phyloP scores from a whole-genome alignment of 2,888 invertebrate genomes.

The Drosophila melanocephala region DNA sequence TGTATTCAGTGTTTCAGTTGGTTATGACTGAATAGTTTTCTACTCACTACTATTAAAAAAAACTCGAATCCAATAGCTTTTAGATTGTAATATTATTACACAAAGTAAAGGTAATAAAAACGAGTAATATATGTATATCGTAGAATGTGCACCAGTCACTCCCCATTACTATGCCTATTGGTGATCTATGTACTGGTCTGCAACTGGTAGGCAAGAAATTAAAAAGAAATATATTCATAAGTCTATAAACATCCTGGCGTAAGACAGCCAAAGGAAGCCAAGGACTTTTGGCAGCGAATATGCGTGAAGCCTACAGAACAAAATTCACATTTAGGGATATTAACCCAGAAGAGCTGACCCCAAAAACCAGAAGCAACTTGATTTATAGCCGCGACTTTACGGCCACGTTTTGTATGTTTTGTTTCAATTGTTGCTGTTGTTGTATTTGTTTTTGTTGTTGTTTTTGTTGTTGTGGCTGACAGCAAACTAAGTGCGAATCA shows the following conservation, averaged over 20 bases:
- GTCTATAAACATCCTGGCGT: slow-evolving; percentile 5
- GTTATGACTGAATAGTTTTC: not conserved
- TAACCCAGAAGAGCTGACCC: slow-evolving; percentile 46
- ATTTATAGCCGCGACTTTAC: slow-evolving; percentile 75
- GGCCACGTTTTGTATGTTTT: slow-evolving; percentile 58
- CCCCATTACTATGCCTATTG: not conserved
- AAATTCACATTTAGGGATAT: slow-evolving; percentile 49
- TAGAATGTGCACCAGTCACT: not conserved
- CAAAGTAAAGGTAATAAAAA: not conserved
- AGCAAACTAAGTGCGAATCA: slow-evolving; percentile 78
- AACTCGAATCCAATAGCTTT: not conserved
- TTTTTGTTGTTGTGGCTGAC: slow-evolving; percentile 64
- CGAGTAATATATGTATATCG: not conserved
- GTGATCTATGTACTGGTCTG: not conserved
- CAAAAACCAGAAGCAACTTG: slow-evolving; percentile 50
- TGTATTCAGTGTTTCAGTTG: not conserved
- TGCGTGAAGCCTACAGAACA: not conserved
- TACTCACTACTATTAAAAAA: not conserved
- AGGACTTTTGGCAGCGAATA: not conserved
- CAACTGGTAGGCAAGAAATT: slow-evolving; percentile 5
- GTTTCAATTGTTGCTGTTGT: slow-evolving; percentile 22
- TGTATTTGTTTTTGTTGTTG: slow-evolving; percentile 5
- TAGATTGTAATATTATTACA: not conserved
- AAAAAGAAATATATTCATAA: slow-evolving; percentile 9
- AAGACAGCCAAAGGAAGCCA: not conserved